phyloP scores from a whole-genome alignment of 1,140 invertebrate species.

The Pseudomyrmex sp. region DNA sequence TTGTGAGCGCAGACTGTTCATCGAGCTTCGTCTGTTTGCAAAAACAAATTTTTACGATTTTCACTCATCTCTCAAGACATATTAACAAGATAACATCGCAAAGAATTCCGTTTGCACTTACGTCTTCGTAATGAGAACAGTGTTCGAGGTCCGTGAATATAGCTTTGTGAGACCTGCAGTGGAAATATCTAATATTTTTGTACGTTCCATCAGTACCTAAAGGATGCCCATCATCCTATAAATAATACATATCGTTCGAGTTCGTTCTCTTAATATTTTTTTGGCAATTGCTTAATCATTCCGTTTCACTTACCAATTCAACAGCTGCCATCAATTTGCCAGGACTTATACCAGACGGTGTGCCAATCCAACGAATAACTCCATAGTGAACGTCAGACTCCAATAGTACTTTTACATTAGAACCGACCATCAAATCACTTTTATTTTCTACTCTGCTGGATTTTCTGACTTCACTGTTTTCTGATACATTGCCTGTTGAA shows the following conservation, averaged over 20 bases:
- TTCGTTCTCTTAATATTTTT: background rate
- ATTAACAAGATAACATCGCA: slow-evolving; percentile 69
- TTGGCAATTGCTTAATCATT: background rate
- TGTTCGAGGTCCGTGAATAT: slow-evolving; percentile 92
- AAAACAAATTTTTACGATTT: background rate
- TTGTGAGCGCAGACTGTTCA: slow-evolving; percentile 64
- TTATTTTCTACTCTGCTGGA: slow-evolving; percentile 78
- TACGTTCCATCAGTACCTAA: slow-evolving; percentile 91
- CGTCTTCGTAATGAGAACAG: slow-evolving; percentile 92
- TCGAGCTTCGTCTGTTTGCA: slow-evolving; percentile 67
- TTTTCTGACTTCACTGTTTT: slow-evolving; percentile 80
- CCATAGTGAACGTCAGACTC: slow-evolving; percentile 88
- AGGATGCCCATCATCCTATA: slow-evolving; percentile 87
- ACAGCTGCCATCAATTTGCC: slow-evolving; percentile 88
- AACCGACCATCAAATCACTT: slow-evolving; percentile 89
- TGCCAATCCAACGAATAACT: slow-evolving; percentile 95
- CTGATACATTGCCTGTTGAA: slow-evolving; percentile 74
- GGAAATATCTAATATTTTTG: slow-evolving; percentile 89
- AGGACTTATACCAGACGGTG: slow-evolving; percentile 81
- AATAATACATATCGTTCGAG: slow-evolving; percentile 3
- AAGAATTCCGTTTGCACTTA: slow-evolving; percentile 86
- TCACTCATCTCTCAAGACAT: slow-evolving; percentile 68
- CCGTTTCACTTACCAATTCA: slow-evolving; percentile 87
- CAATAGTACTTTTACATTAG: slow-evolving; percentile 90
- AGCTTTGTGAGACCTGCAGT: slow-evolving; percentile 89